A percentile compares a stretch with the other conserved stretches of the same genome.
Evolutionary conservation across 1,140 invertebrate species (phyloP).

Genomic region (Platyscapa corneri): DNA sequence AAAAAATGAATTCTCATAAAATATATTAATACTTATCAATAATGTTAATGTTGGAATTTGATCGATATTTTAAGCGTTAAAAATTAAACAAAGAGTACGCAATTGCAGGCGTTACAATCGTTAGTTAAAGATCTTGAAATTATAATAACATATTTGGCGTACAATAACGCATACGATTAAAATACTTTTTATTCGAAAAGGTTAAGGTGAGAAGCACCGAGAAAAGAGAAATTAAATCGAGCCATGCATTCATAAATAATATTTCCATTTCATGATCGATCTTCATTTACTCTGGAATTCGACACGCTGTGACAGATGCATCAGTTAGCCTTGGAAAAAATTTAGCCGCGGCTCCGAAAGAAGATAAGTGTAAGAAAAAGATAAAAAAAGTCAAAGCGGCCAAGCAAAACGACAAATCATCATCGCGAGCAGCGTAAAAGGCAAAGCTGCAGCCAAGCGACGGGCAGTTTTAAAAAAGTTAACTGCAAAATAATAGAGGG

Average conservation of each 20-base stretch:
- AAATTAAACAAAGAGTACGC: too few species aligned
- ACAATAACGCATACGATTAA: too few species aligned
- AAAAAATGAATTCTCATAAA: too few species aligned
- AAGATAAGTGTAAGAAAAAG: not conserved
- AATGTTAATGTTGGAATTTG: too few species aligned
- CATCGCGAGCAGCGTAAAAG: constrained; percentile 48
- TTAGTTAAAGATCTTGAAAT: too few species aligned
- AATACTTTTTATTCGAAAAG: too few species aligned
- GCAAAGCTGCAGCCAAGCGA: not conserved
- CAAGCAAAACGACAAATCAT: constrained; percentile 64
- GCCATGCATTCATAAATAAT: not conserved
- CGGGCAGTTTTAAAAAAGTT: constrained; percentile 56
- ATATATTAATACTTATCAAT: too few species aligned
- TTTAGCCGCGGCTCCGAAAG: not conserved
- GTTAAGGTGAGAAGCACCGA: not conserved
- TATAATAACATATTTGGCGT: too few species aligned
- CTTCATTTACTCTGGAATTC: constrained; percentile 55
- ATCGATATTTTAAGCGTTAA: too few species aligned
- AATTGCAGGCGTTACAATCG: too few species aligned
- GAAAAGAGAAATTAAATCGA: not conserved
- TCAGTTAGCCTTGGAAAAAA: not conserved
- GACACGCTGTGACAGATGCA: constrained; percentile 57
- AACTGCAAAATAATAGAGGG: constrained; percentile 65
- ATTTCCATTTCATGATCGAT: constrained; percentile 50
- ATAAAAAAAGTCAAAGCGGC: not conserved